Base-by-base conservation (phyloP, 2,888 invertebrate species). In the Andrena bicolor region DNA sequence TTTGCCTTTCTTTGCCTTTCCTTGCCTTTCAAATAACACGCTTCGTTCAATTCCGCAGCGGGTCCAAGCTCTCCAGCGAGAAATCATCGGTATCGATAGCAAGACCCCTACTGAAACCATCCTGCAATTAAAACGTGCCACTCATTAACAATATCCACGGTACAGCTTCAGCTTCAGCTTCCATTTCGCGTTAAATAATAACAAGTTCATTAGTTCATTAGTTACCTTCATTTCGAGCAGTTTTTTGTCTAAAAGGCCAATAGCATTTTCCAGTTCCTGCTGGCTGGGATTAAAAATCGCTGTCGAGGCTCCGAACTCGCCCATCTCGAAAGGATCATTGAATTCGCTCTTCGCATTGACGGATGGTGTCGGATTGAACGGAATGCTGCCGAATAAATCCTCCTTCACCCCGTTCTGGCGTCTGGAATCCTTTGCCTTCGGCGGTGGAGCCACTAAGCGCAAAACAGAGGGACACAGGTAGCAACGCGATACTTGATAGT, bases 71-170 rank as follows among this genome's bases (percentile, higher is more conserved):
- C 94, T 98, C 98, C 94, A 99, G 95, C 89, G 98, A 97, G 95
- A 99, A 99, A 95, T 99, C 98, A 94, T 98, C 98, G 93, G 97
- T 97, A 91, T 97, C 98, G 94, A 98, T 97, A 85, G 97, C 96
- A 92, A 98, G 95, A 88, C 98, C 98, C 94, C 97, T 96, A 94
- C 97, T 97, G 94, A 98, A 98, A 88, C 98, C 98, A 95, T 97
- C 98, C 98, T 98, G 68, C 94, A 95, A 93, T 53, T 88, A 2
- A 16, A 68, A 88, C 69, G 79, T 66, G 61, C 80, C 87, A 92
- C 26, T 66, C 10, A 70, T 49, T 20, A 48, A 66, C 41, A 41
- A 41, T 10, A 16, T 5, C 0, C 26, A 2, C 32, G 4, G 23
- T 63, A 48, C 10, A 41, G 26, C 7, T 1, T 6, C 28, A 28